Percentiles rank a stretch among this genome's conserved stretches.
Conservation (phyloP, 1,140 invertebrate genomes). For the Lepidurus arcticus region DNA sequence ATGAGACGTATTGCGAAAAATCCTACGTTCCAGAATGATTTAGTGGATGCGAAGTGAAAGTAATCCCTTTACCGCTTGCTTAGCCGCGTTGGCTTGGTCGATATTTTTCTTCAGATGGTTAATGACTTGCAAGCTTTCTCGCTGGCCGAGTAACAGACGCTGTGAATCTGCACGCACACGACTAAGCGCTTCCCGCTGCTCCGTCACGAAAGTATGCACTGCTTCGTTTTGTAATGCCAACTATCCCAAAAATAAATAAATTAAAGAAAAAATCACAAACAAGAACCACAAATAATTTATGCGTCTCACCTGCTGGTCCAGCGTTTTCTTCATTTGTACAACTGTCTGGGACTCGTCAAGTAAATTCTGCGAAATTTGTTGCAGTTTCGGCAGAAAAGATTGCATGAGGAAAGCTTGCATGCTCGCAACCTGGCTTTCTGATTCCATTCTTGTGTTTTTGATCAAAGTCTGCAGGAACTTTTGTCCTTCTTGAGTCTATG, state of each 20-base stretch:
- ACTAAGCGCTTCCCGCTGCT: conserved; percentile 29
- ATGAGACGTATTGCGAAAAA: background rate
- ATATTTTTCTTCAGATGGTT: background rate
- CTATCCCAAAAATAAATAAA: background rate
- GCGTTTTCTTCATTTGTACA: conserved; percentile 28
- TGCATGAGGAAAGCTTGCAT: conserved; percentile 30
- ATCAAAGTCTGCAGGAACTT: conserved; percentile 31
- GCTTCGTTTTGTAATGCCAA: conserved; percentile 26
- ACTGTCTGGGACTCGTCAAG: conserved; percentile 29
- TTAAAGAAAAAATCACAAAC: background rate
- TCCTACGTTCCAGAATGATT: background rate
- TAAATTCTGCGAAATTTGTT: conserved; percentile 23
- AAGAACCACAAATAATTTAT: background rate
- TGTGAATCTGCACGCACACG: conserved; percentile 25
- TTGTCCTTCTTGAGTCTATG: conserved; percentile 26
- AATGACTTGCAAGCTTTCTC: background rate
- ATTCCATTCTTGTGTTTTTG: conserved; percentile 24
- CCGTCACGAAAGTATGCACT: conserved; percentile 32
- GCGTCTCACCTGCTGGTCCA: conserved; percentile 23
- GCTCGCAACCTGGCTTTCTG: conserved; percentile 25
- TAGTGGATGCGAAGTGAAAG: background rate
- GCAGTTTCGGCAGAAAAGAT: conserved; percentile 32
- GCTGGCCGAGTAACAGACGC: background rate
- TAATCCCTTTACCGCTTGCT: background rate
- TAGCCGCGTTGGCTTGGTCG: background rate